Conservation (phyloP, 2,888 invertebrate species). For the Callimorpha dominula region DNA sequence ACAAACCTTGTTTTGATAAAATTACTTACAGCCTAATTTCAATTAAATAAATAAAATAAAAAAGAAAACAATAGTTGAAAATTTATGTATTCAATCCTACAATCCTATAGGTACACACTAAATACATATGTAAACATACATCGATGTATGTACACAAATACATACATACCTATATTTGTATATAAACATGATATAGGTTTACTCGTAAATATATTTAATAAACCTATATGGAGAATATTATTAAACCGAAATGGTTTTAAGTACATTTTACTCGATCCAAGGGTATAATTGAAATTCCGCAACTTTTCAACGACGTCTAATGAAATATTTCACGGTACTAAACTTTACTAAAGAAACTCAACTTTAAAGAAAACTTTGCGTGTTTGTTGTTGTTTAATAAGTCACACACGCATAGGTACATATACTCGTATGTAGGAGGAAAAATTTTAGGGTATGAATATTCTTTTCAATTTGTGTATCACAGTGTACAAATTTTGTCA, state of each 20-base stretch:
- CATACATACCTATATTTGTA: background rate
- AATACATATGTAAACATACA: too few relatives aligned
- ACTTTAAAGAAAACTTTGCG: conserved; percentile 12
- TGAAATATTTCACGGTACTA: conserved; percentile 30
- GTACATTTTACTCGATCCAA: conserved; percentile 7
- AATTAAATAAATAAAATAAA: too few relatives aligned
- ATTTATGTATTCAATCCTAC: too few relatives aligned
- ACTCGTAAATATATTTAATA: background rate
- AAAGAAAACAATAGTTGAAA: too few relatives aligned
- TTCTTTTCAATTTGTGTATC: background rate
- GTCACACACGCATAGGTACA: background rate
- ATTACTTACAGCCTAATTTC: too few relatives aligned
- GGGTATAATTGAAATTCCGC: conserved; percentile 21
- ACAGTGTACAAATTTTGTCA: too few relatives aligned
- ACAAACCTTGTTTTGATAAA: too few relatives aligned
- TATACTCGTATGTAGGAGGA: too few relatives aligned
- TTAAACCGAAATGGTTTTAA: conserved; percentile 5
- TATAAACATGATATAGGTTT: background rate
- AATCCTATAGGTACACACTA: too few relatives aligned
- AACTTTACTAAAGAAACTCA: conserved; percentile 19
- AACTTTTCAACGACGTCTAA: conserved; percentile 27
- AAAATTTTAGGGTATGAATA: background rate
- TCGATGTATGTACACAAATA: too few relatives aligned
- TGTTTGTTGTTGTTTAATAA: conserved; percentile 9
- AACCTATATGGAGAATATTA: background rate